A percentile compares a stretch with the other conserved stretches of the same genome.
These are phyloP conservation scores for Formica selysi DNA, from an alignment of 1,140 invertebrate genomes.

Conservation along the genomic window DNA sequence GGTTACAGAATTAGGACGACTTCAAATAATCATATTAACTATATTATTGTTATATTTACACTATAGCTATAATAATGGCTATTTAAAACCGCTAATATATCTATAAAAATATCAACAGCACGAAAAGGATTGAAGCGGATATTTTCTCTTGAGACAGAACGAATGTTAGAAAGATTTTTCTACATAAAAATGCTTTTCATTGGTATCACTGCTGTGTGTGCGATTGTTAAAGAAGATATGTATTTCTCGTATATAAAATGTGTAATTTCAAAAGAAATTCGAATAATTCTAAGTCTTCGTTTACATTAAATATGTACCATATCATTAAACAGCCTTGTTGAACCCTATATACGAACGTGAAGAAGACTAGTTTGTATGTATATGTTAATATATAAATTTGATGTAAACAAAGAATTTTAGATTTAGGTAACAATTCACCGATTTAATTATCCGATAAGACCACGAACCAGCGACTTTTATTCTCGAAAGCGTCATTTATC, in stretches of 20 bases:
- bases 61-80: constrained; percentile 9
- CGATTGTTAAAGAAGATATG: background rate
- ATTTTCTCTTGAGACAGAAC: constrained; percentile 40
- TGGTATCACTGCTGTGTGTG: background rate
- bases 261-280: background rate
- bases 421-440: background rate
- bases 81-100: constrained; percentile 24
- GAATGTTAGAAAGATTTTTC: constrained; percentile 2
- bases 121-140: constrained; percentile 14
- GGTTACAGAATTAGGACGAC: background rate
- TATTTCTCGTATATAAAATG: constrained; percentile 5
- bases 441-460: background rate
- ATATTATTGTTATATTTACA: background rate
- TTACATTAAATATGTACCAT: constrained; percentile 20
- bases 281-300: background rate
- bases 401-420: background rate
- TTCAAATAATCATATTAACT: constrained; percentile 17
- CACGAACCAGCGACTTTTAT: background rate
- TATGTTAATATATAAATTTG: constrained; percentile 3
- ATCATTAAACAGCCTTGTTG: background rate
- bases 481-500: background rate
- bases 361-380: background rate
- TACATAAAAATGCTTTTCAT: background rate
- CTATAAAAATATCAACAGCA: background rate
- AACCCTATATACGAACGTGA: background rate